phyloP scores from a whole-genome alignment of 2,113 vertebrate genomes.

The Trichomycterus rosablanca region DNA sequence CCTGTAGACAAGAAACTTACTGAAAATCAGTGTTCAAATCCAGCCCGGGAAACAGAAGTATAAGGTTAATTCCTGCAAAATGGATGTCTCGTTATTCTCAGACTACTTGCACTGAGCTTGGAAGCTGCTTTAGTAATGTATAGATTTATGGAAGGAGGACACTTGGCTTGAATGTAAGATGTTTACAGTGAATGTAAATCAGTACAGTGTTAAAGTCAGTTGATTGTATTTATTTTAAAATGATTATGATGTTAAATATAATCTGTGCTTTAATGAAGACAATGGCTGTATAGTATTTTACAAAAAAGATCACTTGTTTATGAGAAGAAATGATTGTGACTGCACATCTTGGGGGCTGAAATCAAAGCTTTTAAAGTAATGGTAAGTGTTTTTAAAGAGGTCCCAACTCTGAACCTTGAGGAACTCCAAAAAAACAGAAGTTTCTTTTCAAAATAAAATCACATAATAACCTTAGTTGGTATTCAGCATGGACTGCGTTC shows the following conservation, averaged over 20 bases:
- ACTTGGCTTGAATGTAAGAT: slow-evolving; percentile 9
- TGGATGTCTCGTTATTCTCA: slow-evolving; percentile 7
- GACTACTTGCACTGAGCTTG: slow-evolving; percentile 17
- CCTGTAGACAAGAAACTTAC: slow-evolving; percentile 7
- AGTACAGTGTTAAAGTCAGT: slow-evolving; percentile 23
- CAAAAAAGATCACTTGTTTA: no score
- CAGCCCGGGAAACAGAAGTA: slow-evolving; percentile 44
- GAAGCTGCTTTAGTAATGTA: slow-evolving; percentile 1
- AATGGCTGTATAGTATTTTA: background rate
- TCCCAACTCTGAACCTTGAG: no score
- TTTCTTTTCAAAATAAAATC: no score
- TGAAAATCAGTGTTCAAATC: slow-evolving; percentile 17
- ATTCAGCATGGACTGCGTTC: no score
- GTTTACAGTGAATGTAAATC: slow-evolving; percentile 31
- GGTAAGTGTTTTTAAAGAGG: no score
- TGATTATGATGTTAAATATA: slow-evolving; percentile 18
- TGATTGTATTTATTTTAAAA: slow-evolving; percentile 42
- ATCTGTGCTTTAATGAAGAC: background rate
- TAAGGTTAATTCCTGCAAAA: slow-evolving; percentile 20
- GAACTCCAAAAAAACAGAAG: no score
- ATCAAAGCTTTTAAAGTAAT: no score
- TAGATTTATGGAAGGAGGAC: background rate
- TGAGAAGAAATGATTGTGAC: no score
- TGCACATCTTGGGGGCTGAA: no score
- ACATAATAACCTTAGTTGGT: no score